phyloP scores from a whole-genome alignment of 2,797 vertebrate species.

The Gobionotothen gibberifrons region DNA sequence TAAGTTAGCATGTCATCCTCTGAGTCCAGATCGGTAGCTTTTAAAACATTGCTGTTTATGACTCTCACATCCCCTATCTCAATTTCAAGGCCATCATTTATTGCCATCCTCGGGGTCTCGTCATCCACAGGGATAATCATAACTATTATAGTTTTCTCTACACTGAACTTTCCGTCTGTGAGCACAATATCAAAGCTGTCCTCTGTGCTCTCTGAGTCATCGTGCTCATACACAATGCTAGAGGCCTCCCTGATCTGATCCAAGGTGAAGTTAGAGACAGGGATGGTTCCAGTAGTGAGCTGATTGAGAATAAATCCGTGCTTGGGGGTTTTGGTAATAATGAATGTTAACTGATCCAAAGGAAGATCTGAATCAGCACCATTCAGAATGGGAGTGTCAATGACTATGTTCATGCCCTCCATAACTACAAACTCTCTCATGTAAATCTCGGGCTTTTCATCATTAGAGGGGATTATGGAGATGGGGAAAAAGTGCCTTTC shows the following conservation, averaged over 20 bases:
- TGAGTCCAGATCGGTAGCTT: constrained; percentile 95
- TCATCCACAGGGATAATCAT: constrained; percentile 95
- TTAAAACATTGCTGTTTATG: constrained; percentile 88
- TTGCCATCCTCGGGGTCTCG: constrained; percentile 95
- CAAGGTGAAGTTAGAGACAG: constrained; percentile 91
- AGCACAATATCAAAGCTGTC: constrained; percentile 92
- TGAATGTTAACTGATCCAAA: constrained; percentile 87
- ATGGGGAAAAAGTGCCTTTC: constrained; percentile 92
- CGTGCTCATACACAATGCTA: constrained; percentile 95
- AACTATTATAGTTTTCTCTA: constrained; percentile 88
- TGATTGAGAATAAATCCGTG: constrained; percentile 94
- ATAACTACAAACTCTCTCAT: constrained; percentile 96
- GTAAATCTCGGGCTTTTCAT: constrained; percentile 95
- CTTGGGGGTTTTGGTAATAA: constrained; percentile 87
- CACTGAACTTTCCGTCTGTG: constrained; percentile 89
- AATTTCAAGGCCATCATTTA: constrained; percentile 95
- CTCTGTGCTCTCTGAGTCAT: constrained; percentile 93
- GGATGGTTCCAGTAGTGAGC: constrained; percentile 87
- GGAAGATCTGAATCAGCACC: constrained; percentile 92
- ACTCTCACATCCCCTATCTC: constrained; percentile 91
- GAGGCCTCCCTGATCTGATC: constrained; percentile 94
- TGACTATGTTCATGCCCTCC: constrained; percentile 97
- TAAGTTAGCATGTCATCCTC: constrained; percentile 91
- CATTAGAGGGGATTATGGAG: constrained; percentile 90
- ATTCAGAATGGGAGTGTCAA: constrained; percentile 93